Evolutionary conservation across 2,113 vertebrate genomes (phyloP), one percentile per base, ranked within the genome.

Genomic region (Mustela nigripes): DNA sequence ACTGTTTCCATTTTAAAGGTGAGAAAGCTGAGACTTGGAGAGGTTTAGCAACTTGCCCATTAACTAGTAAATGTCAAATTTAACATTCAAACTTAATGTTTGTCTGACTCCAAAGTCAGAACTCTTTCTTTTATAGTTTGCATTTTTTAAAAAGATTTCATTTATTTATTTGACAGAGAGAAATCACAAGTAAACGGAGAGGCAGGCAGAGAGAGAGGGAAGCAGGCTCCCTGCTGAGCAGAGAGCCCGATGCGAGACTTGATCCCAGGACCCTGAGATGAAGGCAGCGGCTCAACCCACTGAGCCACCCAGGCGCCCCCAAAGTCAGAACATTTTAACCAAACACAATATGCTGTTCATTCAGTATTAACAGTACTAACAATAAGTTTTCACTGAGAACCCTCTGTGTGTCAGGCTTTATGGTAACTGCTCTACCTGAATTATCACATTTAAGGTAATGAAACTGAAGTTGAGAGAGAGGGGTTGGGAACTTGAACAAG

Each of bases 31-130:
- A 94, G 14, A 69, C 39, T 53, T 71, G 60, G 18, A 76, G 62
- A 63, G 28, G 19, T 71, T 90, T 63, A 89, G 53, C 80, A 85
- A 62, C 42, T 85, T 96, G 33, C 15, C 14, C 11, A 56, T 90
- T 96, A 94, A 19, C 62, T 71, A 90, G 39, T 90, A 79, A 88
- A 45, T 76, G 86, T 50, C 33, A 85, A 80, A 90, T 60, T 60
- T 7, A 18, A 39, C 24, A 83, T 84, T 78, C 48, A 96, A 62
- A 84, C 48, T 50, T 76, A 28, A 39, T 5, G 7, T 93, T 93
- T 69, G 24, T 84, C 79, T 89, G 39, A 84, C 45, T 93, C 79
- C 15, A 89, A 56, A 85, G 62, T 65, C 80, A 5, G 14, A 84
- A 73, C 10, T 71, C 39, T 79, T 94, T 84, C 39, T 45, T 42